These are phyloP conservation scores for Poeciliopsis paucimaculata DNA, from an alignment of 2,797 vertebrate genomes.

Conservation along the genomic window DNA sequence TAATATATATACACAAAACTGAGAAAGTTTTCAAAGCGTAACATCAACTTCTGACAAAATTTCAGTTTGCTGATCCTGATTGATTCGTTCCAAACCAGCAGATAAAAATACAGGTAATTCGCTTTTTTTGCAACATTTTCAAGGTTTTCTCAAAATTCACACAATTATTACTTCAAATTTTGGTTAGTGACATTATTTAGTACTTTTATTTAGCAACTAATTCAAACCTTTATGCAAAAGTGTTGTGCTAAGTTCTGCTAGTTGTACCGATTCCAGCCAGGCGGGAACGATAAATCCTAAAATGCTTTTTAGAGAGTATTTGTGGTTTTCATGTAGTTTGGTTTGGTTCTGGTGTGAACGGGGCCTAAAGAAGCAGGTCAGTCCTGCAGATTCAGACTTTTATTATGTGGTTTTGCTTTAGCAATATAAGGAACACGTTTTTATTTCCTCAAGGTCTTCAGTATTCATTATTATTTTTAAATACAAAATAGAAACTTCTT, in stretches of 20 bases:
- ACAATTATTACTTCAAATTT: neutral
- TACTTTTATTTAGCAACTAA: neutral
- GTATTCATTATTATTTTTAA: neutral
- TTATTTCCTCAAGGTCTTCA: neutral
- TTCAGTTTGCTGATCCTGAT: too few relatives aligned
- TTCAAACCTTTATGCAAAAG: neutral
- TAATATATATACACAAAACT: too few relatives aligned
- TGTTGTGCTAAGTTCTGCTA: neutral
- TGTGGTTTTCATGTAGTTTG: neutral
- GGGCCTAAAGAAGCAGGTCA: neutral
- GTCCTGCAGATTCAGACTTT: neutral
- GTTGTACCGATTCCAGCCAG: neutral
- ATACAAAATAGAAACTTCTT: neutral
- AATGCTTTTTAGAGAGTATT: neutral
- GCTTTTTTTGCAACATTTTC: too few relatives aligned
- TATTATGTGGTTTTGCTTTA: neutral
- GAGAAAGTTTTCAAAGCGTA: too few relatives aligned
- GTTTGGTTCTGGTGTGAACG: conserved; percentile 1
- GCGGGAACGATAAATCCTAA: neutral
- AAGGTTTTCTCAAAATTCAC: too few relatives aligned
- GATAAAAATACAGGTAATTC: too few relatives aligned
- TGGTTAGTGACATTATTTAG: neutral
- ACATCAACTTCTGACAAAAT: too few relatives aligned
- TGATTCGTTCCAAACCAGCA: too few relatives aligned
- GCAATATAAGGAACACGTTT: neutral